Evolutionary conservation across 2,888 invertebrate genomes (phyloP), one percentile per base, ranked within the genome.

Genomic region (Oeneis ivallda): DNA sequence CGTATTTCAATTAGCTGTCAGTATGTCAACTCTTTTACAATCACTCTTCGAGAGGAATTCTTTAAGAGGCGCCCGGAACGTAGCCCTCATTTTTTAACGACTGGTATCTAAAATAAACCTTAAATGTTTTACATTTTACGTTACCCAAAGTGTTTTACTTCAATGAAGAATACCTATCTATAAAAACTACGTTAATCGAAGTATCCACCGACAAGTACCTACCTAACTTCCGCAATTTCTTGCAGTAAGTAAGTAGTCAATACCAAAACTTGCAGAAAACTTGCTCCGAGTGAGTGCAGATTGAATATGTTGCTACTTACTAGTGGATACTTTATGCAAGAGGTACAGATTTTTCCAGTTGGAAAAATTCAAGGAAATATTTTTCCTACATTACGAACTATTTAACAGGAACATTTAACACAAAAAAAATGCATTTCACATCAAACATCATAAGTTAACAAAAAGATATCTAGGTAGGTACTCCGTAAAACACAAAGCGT

Each of bases 1-100:
- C 87, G 91, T 89, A 80, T 84, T 85, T 88, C 91, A 90, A 92
- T 91, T 92, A 91, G 90, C 90, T 90, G 90, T 88, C 91, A 88
- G 81, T 86, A 86, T 86, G 87, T 89, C 88, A 89, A 88, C 88
- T 86, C 85, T 84, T 83, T 65, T 45, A 62, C 61, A 58, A 52
- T 65, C 41, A 65, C n/a, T 65, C 54, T 54, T 47, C 11, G 47
- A n/a, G 60, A 54, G 60, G 60, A 65, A 60, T 65, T 66, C 64
- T 49, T 61, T 49, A 53, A 43, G 57, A 41, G 43, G 64, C 37
- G 32, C 37, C 37, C 43, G 15, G 7, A 56, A 45, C 15, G 41
- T 34, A 41, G 26, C 37, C 50, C 26, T 47, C 60, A 26, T 43
- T 60, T 65, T 66, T 65, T 66, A 65, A 65, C 65, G 63, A 47